A percentile compares a stretch with the other conserved stretches of the same genome.
Evolutionary conservation across 2,797 vertebrate genomes (phyloP).

Genomic region (Karalla daura): DNA sequence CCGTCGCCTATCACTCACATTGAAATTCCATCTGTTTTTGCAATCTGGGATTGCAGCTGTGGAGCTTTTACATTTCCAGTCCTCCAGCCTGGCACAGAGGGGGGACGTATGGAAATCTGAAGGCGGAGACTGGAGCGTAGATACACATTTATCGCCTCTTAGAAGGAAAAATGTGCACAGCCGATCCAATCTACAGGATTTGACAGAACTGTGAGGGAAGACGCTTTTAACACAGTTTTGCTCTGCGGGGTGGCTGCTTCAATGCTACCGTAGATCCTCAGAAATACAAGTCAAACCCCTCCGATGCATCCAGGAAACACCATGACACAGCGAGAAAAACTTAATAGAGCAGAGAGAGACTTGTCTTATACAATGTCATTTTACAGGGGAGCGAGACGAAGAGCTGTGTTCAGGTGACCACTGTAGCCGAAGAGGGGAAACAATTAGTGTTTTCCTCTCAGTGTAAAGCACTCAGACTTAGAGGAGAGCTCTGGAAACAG

Average conservation of each 20-base stretch:
- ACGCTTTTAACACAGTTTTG: neutral
- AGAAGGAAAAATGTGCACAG: constrained; percentile 11
- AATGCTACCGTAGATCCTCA: neutral
- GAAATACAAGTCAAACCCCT: neutral
- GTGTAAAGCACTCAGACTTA: constrained; percentile 55
- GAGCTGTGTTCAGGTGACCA: constrained; percentile 31
- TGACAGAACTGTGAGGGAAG: neutral
- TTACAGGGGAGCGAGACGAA: neutral
- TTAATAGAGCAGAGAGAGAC: neutral
- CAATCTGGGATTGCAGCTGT: constrained; percentile 65
- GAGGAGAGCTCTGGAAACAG: constrained; percentile 51
- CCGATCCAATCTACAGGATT: constrained; percentile 1
- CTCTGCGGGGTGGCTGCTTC: constrained; percentile 2
- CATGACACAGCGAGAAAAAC: neutral
- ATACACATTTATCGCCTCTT: constrained; percentile 41
- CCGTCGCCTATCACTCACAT: constrained; percentile 53
- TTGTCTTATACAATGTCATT: neutral
- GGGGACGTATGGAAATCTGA: constrained; percentile 23
- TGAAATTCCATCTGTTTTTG: constrained; percentile 71
- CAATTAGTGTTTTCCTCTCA: constrained; percentile 57
- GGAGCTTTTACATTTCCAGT: constrained; percentile 40
- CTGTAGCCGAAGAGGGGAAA: constrained; percentile 11
- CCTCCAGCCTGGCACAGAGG: constrained; percentile 1
- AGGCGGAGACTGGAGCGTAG: constrained; percentile 11
- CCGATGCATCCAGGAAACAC: neutral